Evolutionary conservation across 2,797 vertebrate genomes (phyloP).

Genomic region (Muraenolepis orangiensis): DNA sequence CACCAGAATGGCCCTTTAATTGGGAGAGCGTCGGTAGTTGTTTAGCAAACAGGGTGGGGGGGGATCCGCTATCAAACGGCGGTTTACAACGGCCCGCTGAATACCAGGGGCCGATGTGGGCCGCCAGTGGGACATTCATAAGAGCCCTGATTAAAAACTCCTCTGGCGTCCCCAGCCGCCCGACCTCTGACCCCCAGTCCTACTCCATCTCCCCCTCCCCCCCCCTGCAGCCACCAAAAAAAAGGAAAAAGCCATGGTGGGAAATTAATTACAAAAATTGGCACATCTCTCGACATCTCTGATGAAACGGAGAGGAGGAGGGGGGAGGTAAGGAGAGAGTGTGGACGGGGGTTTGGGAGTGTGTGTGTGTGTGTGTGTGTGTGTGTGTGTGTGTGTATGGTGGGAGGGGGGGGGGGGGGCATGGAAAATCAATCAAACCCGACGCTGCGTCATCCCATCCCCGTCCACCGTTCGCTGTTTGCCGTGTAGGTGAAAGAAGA

Average conservation of each 20-base stretch:
- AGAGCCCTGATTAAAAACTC: constrained; percentile 97
- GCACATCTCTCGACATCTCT: constrained; percentile 54
- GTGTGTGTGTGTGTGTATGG: neutral
- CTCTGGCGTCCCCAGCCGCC: constrained; percentile 90
- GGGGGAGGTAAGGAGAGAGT: neutral
- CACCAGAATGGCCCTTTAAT: constrained; percentile 79
- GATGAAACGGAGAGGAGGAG: constrained; percentile 54
- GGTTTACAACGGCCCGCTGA: constrained; percentile 79
- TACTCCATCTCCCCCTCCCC: constrained; percentile 90
- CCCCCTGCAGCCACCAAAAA: too few relatives aligned
- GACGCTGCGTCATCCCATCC: constrained; percentile 55
- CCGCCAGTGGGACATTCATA: constrained; percentile 75
- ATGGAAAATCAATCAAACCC: constrained; percentile 68
- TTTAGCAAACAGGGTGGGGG: constrained; percentile 56
- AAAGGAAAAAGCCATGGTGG: constrained; percentile 51
- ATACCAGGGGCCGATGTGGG: constrained; percentile 53
- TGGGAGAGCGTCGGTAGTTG: constrained; percentile 59
- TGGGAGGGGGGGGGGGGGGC: neutral
- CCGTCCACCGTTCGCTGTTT: constrained; percentile 23
- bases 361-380: neutral
- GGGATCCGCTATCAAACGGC: constrained; percentile 73
- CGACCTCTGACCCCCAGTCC: constrained; percentile 84
- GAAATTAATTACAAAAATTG: constrained; percentile 94
- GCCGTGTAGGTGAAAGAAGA: constrained; percentile 63
- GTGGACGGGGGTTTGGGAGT: constrained; percentile 7